Percentiles rank a stretch among this genome's conserved stretches.
phyloP scores from a whole-genome alignment of 2,113 vertebrate genomes.

The Morphnarchus princeps region DNA sequence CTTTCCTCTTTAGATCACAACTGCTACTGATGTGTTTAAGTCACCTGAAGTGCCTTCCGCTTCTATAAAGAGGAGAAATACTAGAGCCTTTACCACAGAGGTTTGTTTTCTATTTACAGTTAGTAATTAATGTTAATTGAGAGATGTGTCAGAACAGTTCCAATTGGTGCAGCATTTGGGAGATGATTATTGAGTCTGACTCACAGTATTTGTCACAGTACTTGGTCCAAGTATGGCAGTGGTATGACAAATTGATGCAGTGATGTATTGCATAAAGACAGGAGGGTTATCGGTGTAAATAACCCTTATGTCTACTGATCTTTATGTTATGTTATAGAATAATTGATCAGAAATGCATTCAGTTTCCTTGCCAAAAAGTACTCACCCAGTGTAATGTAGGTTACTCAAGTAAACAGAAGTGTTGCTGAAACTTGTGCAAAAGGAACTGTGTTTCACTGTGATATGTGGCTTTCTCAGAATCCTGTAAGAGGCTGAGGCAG shows the following conservation, averaged over 20 bases:
- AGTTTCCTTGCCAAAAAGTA: background rate
- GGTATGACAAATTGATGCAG: background rate
- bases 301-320: background rate
- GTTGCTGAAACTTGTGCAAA: background rate
- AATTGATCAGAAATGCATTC: background rate
- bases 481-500: background rate
- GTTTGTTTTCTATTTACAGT: background rate
- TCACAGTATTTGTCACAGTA: background rate
- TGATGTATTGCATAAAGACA: background rate
- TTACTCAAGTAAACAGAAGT: background rate
- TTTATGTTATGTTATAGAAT: background rate
- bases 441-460: background rate
- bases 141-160: background rate
- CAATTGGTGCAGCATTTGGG: background rate
- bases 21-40: background rate
- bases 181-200: background rate
- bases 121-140: background rate
- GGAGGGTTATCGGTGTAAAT: background rate
- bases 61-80: background rate
- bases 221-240: background rate
- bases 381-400: background rate
- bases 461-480: background rate
- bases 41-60: background rate
- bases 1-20: background rate
- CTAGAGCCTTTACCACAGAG: background rate